Conservation (phyloP, 2,797 vertebrate species). For the Octomys mimax region DNA sequence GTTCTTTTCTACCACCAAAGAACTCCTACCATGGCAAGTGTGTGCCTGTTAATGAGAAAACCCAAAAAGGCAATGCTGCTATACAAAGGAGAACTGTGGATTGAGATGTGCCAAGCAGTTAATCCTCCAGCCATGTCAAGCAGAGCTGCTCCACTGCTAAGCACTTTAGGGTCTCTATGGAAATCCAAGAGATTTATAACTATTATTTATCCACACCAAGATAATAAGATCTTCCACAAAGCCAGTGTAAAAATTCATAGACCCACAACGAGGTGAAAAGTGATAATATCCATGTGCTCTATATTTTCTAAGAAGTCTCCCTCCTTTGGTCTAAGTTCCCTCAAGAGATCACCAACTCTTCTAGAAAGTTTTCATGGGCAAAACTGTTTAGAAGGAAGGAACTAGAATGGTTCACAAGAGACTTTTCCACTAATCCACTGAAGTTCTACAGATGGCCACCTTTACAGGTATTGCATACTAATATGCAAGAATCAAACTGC, state of each 20-base stretch:
- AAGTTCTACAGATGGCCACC: neutral
- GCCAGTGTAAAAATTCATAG: no score
- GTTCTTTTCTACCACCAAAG: neutral
- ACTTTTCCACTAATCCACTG: no score
- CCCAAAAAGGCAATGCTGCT: neutral
- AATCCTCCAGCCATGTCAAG: neutral
- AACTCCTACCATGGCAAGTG: neutral
- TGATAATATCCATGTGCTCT: no score
- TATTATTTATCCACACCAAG: neutral
- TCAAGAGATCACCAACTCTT: rapidly evolving
- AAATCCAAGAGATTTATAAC: neutral
- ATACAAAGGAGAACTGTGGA: no score
- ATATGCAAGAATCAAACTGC: neutral
- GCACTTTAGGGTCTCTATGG: neutral
- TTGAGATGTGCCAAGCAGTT: neutral
- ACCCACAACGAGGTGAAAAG: rapidly evolving
- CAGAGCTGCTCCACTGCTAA: no score
- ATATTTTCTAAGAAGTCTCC: neutral
- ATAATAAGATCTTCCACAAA: neutral
- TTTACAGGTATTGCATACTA: neutral
- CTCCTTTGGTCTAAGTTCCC: neutral
- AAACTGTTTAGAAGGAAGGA: neutral
- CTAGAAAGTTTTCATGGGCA: neutral
- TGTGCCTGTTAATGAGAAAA: neutral
- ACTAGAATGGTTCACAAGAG: neutral